Conservation (phyloP, 2,113 vertebrate genomes). For the Phalacrocorax carbo region DNA sequence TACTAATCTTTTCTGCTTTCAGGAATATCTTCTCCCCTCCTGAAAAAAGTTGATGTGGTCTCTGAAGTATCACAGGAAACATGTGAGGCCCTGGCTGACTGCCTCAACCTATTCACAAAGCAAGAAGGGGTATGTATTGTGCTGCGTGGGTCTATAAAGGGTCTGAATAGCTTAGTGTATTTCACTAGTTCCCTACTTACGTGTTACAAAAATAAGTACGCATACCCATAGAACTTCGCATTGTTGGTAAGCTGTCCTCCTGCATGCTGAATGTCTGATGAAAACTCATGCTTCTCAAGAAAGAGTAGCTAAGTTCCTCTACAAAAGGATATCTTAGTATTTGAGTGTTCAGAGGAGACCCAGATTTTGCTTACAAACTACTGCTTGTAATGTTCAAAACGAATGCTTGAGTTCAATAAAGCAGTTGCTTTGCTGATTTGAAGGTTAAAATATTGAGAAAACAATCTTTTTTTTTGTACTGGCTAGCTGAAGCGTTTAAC, state of each 20-base stretch:
- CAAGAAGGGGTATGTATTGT: constrained; percentile 87
- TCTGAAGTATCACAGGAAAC: constrained; percentile 86
- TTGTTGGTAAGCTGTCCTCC: background rate
- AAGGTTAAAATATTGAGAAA: background rate
- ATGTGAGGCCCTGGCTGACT: constrained; percentile 79
- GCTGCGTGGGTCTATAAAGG: background rate
- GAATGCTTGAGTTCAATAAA: background rate
- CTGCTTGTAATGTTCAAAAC: background rate
- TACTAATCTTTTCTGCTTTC: background rate
- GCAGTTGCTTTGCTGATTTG: background rate
- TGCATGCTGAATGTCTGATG: background rate
- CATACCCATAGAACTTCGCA: background rate
- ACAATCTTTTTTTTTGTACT: background rate
- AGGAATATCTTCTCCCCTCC: constrained; percentile 78
- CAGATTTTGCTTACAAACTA: background rate
- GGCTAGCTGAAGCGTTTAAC: background rate
- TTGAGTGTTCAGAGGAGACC: background rate
- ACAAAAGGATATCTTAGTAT: background rate
- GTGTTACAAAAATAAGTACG: background rate
- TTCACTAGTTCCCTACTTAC: background rate
- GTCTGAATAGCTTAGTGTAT: background rate
- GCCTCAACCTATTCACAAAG: constrained; percentile 84
- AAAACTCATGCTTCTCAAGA: background rate
- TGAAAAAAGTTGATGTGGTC: constrained; percentile 85
- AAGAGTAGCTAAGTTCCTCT: background rate